Percentiles rank a stretch among this genome's conserved stretches.
Conservation (phyloP, 2,797 vertebrate species). For the Scolopax rusticola region DNA sequence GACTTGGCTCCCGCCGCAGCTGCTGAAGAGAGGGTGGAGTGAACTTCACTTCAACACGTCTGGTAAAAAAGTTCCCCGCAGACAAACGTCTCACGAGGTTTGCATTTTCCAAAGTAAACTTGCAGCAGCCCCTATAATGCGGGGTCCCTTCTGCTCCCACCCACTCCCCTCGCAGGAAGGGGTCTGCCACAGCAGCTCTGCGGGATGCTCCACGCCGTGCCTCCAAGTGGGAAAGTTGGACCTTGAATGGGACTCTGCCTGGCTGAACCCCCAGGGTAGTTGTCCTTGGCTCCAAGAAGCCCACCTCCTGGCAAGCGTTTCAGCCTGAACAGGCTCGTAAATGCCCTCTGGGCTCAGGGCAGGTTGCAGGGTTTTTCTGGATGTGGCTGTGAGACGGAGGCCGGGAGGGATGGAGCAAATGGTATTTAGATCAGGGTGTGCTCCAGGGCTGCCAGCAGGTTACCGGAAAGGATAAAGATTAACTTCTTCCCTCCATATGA, state of each 20-base stretch:
- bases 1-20: neutral
- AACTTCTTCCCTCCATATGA: neutral
- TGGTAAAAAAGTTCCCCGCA: conserved; percentile 37
- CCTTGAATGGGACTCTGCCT: neutral
- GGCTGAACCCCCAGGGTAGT: neutral
- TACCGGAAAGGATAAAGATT: neutral
- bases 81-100: neutral
- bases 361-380: neutral
- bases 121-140: neutral
- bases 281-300: neutral
- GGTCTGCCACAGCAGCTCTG: neutral
- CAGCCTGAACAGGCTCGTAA: neutral
- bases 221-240: neutral
- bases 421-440: neutral
- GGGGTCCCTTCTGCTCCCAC: neutral
- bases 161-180: neutral
- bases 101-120: conserved; percentile 47
- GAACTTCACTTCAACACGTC: conserved; percentile 26
- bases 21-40: conserved; percentile 46
- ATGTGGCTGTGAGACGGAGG: neutral
- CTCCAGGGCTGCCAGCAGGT: neutral
- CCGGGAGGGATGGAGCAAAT: neutral
- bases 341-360: neutral
- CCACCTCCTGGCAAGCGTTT: neutral
- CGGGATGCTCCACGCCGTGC: neutral